These are phyloP conservation scores for Ornithoptera alexandrae DNA, from an alignment of 2,888 invertebrate genomes.

Conservation along the genomic window DNA sequence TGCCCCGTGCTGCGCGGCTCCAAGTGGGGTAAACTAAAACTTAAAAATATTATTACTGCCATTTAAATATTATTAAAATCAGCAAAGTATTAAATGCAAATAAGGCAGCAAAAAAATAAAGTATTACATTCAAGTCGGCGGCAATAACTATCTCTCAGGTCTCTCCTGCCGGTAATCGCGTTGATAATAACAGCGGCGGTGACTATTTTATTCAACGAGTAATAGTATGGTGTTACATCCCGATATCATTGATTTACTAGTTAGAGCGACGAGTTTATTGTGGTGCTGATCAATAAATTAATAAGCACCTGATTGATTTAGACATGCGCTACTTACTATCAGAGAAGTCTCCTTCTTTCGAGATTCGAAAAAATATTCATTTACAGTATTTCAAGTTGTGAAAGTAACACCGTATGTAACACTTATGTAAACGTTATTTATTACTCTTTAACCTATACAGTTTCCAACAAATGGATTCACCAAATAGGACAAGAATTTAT, in stretches of 20 bases:
- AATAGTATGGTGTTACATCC: too few relatives aligned
- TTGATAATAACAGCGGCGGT: too few relatives aligned
- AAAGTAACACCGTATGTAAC: neutral
- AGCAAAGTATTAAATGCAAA: neutral
- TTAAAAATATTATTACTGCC: conserved; percentile 64
- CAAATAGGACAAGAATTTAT: conserved; percentile 93
- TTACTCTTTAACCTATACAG: conserved; percentile 62
- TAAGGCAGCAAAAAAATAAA: neutral
- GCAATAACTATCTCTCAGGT: too few relatives aligned
- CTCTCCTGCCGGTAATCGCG: conserved; percentile 86
- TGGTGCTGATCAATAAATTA: too few relatives aligned
- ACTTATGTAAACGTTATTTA: neutral
- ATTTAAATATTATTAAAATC: neutral
- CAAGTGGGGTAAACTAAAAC: conserved; percentile 91
- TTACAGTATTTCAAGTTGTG: too few relatives aligned
- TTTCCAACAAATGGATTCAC: conserved; percentile 96
- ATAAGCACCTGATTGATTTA: too few relatives aligned
- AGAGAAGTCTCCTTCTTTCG: too few relatives aligned
- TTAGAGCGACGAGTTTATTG: too few relatives aligned
- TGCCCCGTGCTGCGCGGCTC: conserved; percentile 97
- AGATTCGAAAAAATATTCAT: too few relatives aligned
- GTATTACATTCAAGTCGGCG: neutral
- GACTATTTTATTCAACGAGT: too few relatives aligned
- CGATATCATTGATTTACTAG: too few relatives aligned
- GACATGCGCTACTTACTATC: too few relatives aligned